A percentile compares a stretch with the other conserved stretches of the same genome.
phyloP scores from a whole-genome alignment of 2,888 invertebrate genomes.

The Phymatocera aterrima region DNA sequence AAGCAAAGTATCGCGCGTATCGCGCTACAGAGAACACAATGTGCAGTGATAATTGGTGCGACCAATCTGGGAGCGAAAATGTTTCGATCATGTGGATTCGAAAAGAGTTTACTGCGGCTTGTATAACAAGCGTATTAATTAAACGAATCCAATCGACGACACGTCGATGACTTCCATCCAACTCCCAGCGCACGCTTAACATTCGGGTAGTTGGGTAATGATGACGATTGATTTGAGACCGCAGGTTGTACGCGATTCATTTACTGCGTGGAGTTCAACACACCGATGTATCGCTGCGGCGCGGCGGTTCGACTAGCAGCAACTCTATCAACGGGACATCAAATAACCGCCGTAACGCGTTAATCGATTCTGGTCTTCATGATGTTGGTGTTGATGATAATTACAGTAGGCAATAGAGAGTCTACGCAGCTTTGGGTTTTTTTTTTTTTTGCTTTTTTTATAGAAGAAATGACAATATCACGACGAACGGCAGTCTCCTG shows the following conservation, averaged over 20 bases:
- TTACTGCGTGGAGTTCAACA: neutral
- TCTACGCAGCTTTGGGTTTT: neutral
- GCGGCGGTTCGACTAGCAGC: neutral
- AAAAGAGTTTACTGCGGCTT: neutral
- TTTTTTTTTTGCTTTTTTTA: too few species aligned
- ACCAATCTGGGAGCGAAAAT: neutral
- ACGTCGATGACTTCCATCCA: conserved; percentile 6
- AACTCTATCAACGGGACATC: neutral
- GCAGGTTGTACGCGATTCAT: conserved; percentile 22
- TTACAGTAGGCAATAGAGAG: neutral
- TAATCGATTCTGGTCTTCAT: neutral
- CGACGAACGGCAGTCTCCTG: conserved; percentile 9
- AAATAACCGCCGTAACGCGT: neutral
- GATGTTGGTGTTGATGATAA: neutral
- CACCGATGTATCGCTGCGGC: neutral
- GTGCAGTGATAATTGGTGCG: neutral
- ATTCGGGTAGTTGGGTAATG: conserved; percentile 1
- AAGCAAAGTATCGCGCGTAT: too few species aligned
- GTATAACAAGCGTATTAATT: conserved; percentile 19
- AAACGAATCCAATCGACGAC: conserved; percentile 15
- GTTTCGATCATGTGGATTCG: neutral
- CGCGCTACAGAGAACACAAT: neutral
- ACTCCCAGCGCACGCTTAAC: neutral
- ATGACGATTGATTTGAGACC: conserved; percentile 27
- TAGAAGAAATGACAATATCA: neutral